These are phyloP conservation scores for Pangasius mekongensis DNA, from an alignment of 2,797 vertebrate species.

Conservation along the genomic window DNA sequence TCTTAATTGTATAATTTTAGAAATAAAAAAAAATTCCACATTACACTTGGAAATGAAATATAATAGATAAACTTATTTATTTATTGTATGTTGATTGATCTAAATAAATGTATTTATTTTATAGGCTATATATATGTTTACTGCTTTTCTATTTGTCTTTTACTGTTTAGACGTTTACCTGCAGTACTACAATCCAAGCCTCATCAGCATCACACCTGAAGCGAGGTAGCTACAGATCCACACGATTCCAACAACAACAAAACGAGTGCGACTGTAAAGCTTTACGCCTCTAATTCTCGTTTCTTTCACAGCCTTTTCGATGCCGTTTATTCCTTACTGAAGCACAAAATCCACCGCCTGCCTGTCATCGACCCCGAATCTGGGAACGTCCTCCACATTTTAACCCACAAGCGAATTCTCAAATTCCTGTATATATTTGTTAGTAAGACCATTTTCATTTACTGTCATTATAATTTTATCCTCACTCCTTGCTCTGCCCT, in stretches of 20 bases:
- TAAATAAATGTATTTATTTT: neutral
- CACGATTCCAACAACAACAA: neutral
- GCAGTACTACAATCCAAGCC: slow-evolving; percentile 63
- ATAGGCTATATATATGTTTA: too few species aligned
- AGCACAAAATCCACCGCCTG: slow-evolving; percentile 90
- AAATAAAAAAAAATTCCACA: neutral
- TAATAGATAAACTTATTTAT: neutral
- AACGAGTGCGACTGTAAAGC: neutral
- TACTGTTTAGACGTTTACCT: slow-evolving; percentile 71
- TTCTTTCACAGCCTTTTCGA: slow-evolving; percentile 72
- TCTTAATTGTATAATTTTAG: neutral
- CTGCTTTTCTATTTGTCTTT: slow-evolving; percentile 5
- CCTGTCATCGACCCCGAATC: slow-evolving; percentile 88
- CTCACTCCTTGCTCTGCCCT: neutral
- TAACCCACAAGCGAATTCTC: slow-evolving; percentile 93
- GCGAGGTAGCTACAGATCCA: slow-evolving; percentile 66
- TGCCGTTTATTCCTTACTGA: slow-evolving; percentile 74
- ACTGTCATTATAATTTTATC: neutral
- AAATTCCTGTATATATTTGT: slow-evolving; percentile 95
- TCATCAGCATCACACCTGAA: slow-evolving; percentile 74
- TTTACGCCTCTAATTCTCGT: neutral
- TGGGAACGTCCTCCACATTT: slow-evolving; percentile 87
- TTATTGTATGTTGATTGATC: neutral
- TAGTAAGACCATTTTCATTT: slow-evolving; percentile 64
- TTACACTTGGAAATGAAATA: neutral